These are phyloP conservation scores for Myotis brandtii DNA, from an alignment of 2,113 vertebrate genomes.

Conservation along the genomic window DNA sequence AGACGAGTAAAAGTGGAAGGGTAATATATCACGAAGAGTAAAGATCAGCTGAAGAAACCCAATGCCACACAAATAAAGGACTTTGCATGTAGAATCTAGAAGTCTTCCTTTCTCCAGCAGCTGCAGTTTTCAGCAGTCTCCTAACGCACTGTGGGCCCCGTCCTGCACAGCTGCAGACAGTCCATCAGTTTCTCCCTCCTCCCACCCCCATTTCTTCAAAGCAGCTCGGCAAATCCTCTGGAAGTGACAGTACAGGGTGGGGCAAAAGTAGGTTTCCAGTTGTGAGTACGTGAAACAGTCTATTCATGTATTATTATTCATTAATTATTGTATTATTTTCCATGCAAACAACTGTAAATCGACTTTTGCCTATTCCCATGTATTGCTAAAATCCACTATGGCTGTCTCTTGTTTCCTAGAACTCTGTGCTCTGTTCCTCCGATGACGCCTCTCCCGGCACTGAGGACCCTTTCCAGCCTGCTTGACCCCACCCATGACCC, in stretches of 20 bases:
- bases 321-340: neutral
- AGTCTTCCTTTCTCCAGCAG: neutral
- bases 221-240: neutral
- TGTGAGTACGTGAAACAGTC: neutral
- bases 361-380: neutral
- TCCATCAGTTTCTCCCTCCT: neutral
- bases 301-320: neutral
- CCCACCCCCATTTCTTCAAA: neutral
- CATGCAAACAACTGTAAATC: neutral
- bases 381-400: neutral
- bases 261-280: neutral
- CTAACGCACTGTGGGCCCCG: neutral
- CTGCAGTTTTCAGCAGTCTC: neutral
- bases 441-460: neutral
- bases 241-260: neutral
- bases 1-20: neutral
- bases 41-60: neutral
- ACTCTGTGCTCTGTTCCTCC: neutral
- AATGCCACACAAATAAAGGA: neutral
- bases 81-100: neutral
- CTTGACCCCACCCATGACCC: neutral
- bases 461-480: neutral
- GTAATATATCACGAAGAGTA: neutral
- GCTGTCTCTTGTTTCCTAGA: too few species aligned
- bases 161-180: neutral